phyloP scores from a whole-genome alignment of 2,113 vertebrate species.

The Dasyornis broadbenti region DNA sequence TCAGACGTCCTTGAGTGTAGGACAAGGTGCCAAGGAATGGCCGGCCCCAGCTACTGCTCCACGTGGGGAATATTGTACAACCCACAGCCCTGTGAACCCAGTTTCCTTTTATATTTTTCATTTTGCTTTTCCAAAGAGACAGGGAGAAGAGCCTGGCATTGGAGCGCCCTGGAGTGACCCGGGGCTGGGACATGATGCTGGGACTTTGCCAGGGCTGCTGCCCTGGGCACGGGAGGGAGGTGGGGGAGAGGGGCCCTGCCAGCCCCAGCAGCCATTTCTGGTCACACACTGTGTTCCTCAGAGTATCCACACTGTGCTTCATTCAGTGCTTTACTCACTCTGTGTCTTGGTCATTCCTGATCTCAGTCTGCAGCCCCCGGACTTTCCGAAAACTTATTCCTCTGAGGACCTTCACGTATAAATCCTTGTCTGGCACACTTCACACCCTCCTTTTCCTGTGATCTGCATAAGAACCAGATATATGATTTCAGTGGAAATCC shows the following conservation, averaged over 20 bases:
- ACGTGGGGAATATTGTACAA: rapidly evolving
- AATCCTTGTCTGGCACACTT: neutral
- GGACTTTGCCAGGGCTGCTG: neutral
- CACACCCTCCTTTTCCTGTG: neutral
- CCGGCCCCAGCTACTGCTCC: neutral
- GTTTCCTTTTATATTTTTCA: neutral
- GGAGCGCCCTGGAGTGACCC: neutral
- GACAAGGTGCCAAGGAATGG: neutral
- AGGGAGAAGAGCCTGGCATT: neutral
- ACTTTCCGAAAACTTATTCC: neutral
- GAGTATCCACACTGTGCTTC: rapidly evolving
- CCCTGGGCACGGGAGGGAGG: neutral
- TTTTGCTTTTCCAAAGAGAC: neutral
- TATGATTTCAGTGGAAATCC: neutral
- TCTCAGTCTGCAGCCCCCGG: neutral
- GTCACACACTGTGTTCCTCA: neutral
- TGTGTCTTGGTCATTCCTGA: neutral
- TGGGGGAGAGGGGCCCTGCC: neutral
- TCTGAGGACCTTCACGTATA: neutral
- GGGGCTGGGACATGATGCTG: neutral
- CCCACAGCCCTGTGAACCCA: rapidly evolving
- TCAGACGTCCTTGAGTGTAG: neutral
- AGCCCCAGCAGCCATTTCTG: neutral
- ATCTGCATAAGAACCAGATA: neutral
- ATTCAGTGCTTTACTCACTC: neutral